Conservation (phyloP, 2,888 invertebrate genomes). For the Heliconius sara region DNA sequence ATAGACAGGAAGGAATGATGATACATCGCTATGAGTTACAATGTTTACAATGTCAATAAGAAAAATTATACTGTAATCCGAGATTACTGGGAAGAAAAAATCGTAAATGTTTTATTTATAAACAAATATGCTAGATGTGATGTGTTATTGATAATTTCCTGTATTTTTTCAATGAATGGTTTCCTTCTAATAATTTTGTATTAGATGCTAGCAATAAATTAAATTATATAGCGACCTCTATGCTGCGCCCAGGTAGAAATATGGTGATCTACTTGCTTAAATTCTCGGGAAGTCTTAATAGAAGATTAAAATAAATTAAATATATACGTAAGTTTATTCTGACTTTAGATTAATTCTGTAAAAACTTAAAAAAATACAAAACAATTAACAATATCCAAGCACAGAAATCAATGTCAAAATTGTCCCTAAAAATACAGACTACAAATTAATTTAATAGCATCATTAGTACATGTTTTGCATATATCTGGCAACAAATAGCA, state of each 20-base stretch:
- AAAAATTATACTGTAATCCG: not conserved
- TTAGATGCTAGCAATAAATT: not conserved
- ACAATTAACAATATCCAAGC: not conserved
- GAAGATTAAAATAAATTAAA: too few relatives aligned
- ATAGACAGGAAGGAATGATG: not conserved
- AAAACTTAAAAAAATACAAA: not conserved
- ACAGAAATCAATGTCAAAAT: not conserved
- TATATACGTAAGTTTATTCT: too few relatives aligned
- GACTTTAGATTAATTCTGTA: too few relatives aligned
- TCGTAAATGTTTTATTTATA: constrained; percentile 2
- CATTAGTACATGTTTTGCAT: constrained; percentile 17
- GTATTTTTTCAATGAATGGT: not conserved
- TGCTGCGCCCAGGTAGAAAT: too few relatives aligned
- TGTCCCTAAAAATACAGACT: not conserved
- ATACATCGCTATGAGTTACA: constrained; percentile 15
- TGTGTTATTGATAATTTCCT: not conserved
- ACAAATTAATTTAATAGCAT: constrained; percentile 27
- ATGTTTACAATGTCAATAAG: constrained; percentile 16
- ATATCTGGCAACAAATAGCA: constrained; percentile 19
- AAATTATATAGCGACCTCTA: too few relatives aligned
- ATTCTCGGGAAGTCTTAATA: too few relatives aligned
- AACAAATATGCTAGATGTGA: not conserved
- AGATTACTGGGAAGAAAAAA: not conserved
- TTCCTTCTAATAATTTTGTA: not conserved
- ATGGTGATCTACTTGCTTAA: too few relatives aligned